Percentiles rank a stretch among this genome's conserved stretches.
Conservation (phyloP, 2,797 vertebrate genomes). For the Leptatherina wallacei region DNA sequence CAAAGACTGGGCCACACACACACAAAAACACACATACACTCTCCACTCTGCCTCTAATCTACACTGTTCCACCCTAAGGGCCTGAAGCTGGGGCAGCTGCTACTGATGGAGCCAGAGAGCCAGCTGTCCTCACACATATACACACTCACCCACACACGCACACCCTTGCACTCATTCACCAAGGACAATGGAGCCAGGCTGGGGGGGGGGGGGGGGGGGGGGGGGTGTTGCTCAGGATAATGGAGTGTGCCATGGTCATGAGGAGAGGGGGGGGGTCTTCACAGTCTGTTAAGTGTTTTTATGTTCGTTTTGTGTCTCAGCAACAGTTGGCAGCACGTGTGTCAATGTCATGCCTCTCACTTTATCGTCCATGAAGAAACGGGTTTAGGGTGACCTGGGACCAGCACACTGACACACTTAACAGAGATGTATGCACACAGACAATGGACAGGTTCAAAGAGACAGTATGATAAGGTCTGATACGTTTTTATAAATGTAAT, state of each 20-base stretch:
- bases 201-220: constrained; percentile 14
- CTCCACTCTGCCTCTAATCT: constrained; percentile 77
- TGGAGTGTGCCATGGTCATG: constrained; percentile 75
- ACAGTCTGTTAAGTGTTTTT: constrained; percentile 80
- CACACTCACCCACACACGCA: constrained; percentile 39
- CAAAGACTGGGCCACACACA: constrained; percentile 79
- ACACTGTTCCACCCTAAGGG: constrained; percentile 76
- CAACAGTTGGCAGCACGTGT: constrained; percentile 96
- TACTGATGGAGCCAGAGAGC: constrained; percentile 86
- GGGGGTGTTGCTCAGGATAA: constrained; percentile 68
- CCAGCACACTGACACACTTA: constrained; percentile 52
- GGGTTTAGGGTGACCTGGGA: constrained; percentile 56
- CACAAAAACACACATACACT: constrained; percentile 53
- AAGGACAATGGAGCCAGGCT: constrained; percentile 75
- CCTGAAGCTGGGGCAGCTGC: constrained; percentile 91
- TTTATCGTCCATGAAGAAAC: constrained; percentile 72
- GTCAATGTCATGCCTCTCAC: constrained; percentile 81
- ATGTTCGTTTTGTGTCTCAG: constrained; percentile 81
- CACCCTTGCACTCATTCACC: constrained; percentile 78
- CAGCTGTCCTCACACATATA: constrained; percentile 88
- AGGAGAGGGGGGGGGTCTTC: constrained; percentile 70
- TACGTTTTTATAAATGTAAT: constrained; percentile 3
- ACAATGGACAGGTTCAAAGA: constrained; percentile 18
- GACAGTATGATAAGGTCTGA: neutral
- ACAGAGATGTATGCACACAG: constrained; percentile 8